Conservation (phyloP, 2,113 vertebrate species). For the Macquaria ambigua region DNA sequence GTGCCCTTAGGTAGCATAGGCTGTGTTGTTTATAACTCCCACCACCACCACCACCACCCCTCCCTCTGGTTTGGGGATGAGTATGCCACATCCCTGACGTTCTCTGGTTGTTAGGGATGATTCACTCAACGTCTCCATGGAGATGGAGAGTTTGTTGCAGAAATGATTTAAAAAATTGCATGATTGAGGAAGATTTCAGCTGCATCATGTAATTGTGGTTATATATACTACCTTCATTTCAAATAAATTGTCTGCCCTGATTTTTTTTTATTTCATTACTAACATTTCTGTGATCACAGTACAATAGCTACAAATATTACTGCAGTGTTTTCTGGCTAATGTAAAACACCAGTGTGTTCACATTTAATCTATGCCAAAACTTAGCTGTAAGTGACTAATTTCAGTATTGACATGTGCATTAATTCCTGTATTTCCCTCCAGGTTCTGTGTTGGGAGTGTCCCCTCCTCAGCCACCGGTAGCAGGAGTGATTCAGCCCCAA, state of each 20-base stretch:
- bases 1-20: not conserved
- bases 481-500: constrained; percentile 94
- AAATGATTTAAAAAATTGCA: constrained; percentile 30
- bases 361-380: too few relatives aligned
- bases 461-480: constrained; percentile 87
- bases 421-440: constrained; percentile 63
- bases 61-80: constrained; percentile 31
- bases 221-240: constrained; percentile 14
- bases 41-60: not conserved
- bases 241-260: not conserved
- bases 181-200: constrained; percentile 22
- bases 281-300: not conserved
- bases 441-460: constrained; percentile 88
- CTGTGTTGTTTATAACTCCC: constrained; percentile 17
- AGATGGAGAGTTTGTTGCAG: constrained; percentile 54
- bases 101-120: constrained; percentile 64
- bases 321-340: not conserved
- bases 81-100: constrained; percentile 33
- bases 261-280: not conserved
- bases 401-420: not conserved
- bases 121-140: constrained; percentile 69
- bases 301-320: not conserved
- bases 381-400: not conserved
- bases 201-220: constrained; percentile 7
- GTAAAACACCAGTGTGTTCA: not conserved